A percentile compares a stretch with the other conserved stretches of the same genome.
Evolutionary conservation across 2,113 vertebrate genomes (phyloP).

Genomic region (Pterocles orientalis): DNA sequence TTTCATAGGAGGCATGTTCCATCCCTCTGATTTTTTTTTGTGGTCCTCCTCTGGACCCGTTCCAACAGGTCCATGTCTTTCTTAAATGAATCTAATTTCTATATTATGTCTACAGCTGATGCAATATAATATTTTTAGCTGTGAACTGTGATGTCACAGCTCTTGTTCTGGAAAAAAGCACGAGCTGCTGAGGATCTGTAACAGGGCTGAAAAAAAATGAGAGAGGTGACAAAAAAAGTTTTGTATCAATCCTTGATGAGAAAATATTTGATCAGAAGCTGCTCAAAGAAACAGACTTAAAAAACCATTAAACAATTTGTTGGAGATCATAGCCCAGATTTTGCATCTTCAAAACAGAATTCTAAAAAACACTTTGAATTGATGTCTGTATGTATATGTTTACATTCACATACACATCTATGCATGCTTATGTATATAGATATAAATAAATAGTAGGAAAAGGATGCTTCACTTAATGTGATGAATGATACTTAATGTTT

Average conservation of each 20-base stretch:
- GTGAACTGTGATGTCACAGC: not conserved
- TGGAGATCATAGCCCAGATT: not conserved
- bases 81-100: not conserved
- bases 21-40: not conserved
- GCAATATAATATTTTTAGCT: not conserved
- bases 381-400: not conserved
- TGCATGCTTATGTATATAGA: not conserved
- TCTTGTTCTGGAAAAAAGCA: not conserved
- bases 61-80: not conserved
- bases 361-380: not conserved
- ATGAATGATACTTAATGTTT: not conserved
- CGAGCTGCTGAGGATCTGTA: not conserved
- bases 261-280: not conserved
- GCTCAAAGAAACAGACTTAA: not conserved
- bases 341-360: not conserved
- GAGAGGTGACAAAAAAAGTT: not conserved
- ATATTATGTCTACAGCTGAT: not conserved
- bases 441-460: not conserved
- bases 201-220: not conserved
- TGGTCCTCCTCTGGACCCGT: not conserved
- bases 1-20: not conserved
- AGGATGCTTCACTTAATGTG: not conserved
- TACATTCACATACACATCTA: not conserved
- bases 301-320: not conserved
- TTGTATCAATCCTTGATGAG: fast-evolving